phyloP scores from a whole-genome alignment of 1,140 invertebrate species.

The Bombus waltoni region DNA sequence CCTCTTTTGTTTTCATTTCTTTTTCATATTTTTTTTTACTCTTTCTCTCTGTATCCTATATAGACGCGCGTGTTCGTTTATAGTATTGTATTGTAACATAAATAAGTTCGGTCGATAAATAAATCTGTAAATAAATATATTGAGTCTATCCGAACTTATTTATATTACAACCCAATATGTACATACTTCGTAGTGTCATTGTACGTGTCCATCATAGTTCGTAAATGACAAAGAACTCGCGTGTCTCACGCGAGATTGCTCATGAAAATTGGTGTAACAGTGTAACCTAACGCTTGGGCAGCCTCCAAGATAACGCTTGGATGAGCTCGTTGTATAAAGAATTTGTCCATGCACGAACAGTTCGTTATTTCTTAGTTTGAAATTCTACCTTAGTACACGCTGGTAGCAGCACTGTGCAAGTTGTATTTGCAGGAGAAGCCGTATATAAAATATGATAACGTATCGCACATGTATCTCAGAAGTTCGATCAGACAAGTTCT shows the following conservation, averaged over 20 bases:
- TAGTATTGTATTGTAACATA: too few relatives aligned
- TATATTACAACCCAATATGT: too few relatives aligned
- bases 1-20: neutral
- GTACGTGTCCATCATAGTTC: neutral
- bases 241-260: neutral
- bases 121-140: too few relatives aligned
- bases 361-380: neutral
- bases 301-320: neutral
- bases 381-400: neutral
- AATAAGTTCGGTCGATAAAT: too few relatives aligned
- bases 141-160: too few relatives aligned
- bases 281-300: neutral
- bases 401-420: slow-evolving; percentile 1
- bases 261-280: slow-evolving; percentile 11
- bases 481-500: too few relatives aligned
- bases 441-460: too few relatives aligned
- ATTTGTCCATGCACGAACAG: neutral
- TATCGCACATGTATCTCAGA: too few relatives aligned
- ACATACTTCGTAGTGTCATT: neutral
- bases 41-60: too few relatives aligned
- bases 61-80: neutral
- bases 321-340: neutral
- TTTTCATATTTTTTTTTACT: neutral
- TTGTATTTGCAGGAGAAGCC: neutral
- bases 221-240: neutral